Evolutionary conservation across 1,140 invertebrate species (phyloP).

Genomic region (Leptopilina clavipes): DNA sequence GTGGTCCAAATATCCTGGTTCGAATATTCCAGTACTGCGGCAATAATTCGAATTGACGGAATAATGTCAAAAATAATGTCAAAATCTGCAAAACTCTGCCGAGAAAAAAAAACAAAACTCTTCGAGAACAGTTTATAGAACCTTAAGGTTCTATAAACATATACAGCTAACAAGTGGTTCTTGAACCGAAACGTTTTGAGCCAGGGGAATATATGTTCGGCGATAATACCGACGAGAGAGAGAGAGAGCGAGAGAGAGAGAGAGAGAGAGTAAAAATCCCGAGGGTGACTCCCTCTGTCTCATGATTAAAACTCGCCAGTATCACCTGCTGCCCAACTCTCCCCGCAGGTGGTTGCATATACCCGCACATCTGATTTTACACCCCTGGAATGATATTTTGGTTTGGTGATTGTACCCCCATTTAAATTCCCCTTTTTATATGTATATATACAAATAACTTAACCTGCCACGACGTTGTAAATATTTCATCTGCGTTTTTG

Average conservation of each 20-base stretch:
- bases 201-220: not conserved
- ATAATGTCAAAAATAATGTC: too few relatives aligned
- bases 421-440: conserved; percentile 37
- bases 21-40: too few relatives aligned
- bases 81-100: too few relatives aligned
- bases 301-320: conserved; percentile 58
- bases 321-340: conserved; percentile 68
- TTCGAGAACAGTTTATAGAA: too few relatives aligned
- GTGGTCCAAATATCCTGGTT: too few relatives aligned
- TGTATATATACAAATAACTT: conserved; percentile 43
- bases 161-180: too few relatives aligned
- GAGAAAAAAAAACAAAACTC: too few relatives aligned
- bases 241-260: not conserved
- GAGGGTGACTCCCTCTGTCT: conserved; percentile 59
- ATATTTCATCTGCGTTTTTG: conserved; percentile 26
- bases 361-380: conserved; percentile 61
- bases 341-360: conserved; percentile 67
- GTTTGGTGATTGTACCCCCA: conserved; percentile 40
- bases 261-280: not conserved
- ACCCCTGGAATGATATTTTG: conserved; percentile 57
- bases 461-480: conserved; percentile 47
- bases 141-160: too few relatives aligned
- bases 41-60: too few relatives aligned
- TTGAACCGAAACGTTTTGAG: not conserved
- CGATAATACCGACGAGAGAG: too few relatives aligned